A percentile compares a stretch with the other conserved stretches of the same genome.
phyloP scores from a whole-genome alignment of 2,113 vertebrate species.

The Urocolius indicus region DNA sequence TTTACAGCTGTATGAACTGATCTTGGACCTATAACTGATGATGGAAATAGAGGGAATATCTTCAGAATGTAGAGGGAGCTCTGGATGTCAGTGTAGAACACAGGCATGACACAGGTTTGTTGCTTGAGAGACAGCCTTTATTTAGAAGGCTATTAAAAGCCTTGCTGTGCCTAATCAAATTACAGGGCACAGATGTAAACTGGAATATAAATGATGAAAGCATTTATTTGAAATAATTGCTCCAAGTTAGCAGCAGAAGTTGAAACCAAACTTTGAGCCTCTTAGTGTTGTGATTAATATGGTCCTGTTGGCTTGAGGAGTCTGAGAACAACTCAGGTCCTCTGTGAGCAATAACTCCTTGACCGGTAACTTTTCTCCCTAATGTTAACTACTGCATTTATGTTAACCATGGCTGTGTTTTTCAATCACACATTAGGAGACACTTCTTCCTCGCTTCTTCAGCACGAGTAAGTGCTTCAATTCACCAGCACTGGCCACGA shows the following conservation, averaged over 20 bases:
- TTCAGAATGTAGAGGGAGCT: background rate
- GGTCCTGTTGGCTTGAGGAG: background rate
- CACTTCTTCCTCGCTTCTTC: background rate
- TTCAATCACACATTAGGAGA: background rate
- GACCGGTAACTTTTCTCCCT: background rate
- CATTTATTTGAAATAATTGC: background rate
- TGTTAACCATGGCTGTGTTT: background rate
- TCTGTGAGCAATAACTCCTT: background rate
- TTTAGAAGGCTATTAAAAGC: background rate
- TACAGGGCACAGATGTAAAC: background rate
- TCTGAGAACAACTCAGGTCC: background rate
- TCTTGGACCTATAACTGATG: background rate
- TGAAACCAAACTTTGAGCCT: background rate
- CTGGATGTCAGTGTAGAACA: background rate
- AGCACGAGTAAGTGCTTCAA: background rate
- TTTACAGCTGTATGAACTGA: background rate
- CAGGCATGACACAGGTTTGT: background rate
- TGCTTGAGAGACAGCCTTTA: background rate
- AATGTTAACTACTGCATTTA: background rate
- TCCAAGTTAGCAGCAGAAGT: background rate
- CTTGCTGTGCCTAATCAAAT: background rate
- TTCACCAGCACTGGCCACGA: background rate
- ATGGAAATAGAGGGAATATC: background rate
- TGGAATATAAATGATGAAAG: background rate
- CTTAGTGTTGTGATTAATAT: background rate